Conservation (phyloP, 2,888 invertebrate species). For the Diadegma fenestrale region DNA sequence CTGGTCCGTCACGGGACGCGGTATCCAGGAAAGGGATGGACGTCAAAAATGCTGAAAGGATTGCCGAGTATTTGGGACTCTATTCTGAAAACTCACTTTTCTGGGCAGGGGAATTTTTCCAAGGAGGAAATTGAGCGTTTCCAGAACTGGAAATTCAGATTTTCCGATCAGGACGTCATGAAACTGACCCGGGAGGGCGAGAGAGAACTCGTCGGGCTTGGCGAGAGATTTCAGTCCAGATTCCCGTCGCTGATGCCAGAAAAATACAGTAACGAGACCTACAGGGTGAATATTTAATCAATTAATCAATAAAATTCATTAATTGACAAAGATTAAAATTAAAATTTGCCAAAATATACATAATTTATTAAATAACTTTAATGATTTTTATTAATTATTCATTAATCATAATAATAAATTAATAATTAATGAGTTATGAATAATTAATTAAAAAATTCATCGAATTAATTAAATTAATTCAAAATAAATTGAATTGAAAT, state of each 20-base stretch:
- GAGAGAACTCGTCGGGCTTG: constrained; percentile 90
- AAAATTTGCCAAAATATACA: no score
- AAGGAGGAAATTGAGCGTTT: constrained; percentile 85
- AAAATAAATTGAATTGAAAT: no score
- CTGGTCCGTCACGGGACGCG: constrained; percentile 92
- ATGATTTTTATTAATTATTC: no score
- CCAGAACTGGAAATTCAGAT: constrained; percentile 87
- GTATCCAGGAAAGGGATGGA: constrained; percentile 88
- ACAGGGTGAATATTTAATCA: constrained; percentile 85
- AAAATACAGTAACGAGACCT: constrained; percentile 87
- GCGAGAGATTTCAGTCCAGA: constrained; percentile 90
- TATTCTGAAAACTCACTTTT: constrained; percentile 86
- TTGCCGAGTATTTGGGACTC: constrained; percentile 86
- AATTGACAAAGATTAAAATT: no score
- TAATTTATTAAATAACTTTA: no score
- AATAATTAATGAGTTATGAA: no score
- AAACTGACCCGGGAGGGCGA: constrained; percentile 90
- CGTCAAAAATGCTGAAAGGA: constrained; percentile 86
- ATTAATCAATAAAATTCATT: no score
- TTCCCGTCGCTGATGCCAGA: constrained; percentile 89
- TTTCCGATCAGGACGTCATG: constrained; percentile 87
- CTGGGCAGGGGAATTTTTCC: constrained; percentile 85
- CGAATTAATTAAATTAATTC: no score
- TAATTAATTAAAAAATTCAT: not conserved
- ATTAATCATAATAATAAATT: no score